These are phyloP conservation scores for Rhopalosiphum padi DNA, from an alignment of 1,140 invertebrate genomes.

Conservation along the genomic window DNA sequence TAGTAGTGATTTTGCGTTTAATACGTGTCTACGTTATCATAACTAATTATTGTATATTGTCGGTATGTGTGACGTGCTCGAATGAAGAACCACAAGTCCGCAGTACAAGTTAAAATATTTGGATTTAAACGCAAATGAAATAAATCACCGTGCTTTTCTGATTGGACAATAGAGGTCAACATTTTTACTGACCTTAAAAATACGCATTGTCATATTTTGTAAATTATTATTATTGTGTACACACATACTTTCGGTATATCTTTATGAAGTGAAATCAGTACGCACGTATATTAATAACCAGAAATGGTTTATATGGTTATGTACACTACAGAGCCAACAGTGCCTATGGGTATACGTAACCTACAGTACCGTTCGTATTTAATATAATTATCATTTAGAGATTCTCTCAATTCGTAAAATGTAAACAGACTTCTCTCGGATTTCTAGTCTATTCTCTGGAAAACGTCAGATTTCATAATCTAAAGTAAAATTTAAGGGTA, in stretches of 20 bases:
- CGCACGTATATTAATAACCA: neutral
- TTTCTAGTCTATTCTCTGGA: neutral
- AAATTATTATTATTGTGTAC: neutral
- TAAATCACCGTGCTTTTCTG: neutral
- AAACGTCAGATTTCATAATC: neutral
- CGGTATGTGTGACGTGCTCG: neutral
- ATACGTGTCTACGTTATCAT: neutral
- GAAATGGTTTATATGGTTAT: neutral
- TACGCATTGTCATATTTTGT: slow-evolving; percentile 14
- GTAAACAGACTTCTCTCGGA: neutral
- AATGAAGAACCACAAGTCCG: neutral
- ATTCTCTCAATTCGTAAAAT: neutral
- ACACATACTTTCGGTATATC: neutral
- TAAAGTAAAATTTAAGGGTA: neutral
- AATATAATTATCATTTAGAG: neutral
- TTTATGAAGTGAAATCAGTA: neutral
- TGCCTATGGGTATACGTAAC: neutral
- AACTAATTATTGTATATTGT: neutral
- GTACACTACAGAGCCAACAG: neutral
- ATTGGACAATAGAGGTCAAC: slow-evolving; percentile 22
- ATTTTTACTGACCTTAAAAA: slow-evolving; percentile 25
- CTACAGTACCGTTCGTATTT: neutral
- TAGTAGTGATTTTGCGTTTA: neutral
- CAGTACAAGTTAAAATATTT: neutral
- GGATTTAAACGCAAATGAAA: slow-evolving; percentile 17